These are phyloP conservation scores for Perognathus longimembris DNA, from an alignment of 2,113 vertebrate species.

Conservation along the genomic window DNA sequence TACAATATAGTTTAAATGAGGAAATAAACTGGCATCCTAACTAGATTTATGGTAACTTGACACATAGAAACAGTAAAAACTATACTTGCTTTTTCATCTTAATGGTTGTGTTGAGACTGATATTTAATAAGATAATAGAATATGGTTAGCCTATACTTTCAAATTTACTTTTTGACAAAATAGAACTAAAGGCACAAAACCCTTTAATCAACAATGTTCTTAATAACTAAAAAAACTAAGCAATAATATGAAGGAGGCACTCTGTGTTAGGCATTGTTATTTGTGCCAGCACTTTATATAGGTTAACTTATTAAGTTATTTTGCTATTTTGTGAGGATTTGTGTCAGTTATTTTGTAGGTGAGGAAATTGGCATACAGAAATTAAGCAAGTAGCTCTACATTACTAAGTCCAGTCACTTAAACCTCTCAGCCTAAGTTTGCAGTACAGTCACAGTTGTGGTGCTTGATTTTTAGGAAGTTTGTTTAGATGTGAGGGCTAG, in stretches of 20 bases:
- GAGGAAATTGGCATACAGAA: slow-evolving; percentile 31
- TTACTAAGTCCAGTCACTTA: slow-evolving; percentile 3
- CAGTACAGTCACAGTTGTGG: not conserved
- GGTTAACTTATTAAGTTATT: slow-evolving; percentile 43
- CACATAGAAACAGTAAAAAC: not conserved
- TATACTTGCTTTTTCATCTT: slow-evolving; percentile 32
- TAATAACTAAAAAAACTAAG: slow-evolving; percentile 16
- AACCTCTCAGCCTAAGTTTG: not conserved
- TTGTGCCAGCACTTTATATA: not conserved
- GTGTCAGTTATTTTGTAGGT: slow-evolving; percentile 27
- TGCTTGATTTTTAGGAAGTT: slow-evolving; percentile 1
- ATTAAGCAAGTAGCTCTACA: not conserved
- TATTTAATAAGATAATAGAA: not conserved
- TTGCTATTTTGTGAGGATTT: slow-evolving; percentile 27
- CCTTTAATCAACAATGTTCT: slow-evolving; percentile 4
- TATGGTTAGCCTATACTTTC: not conserved
- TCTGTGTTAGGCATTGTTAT: slow-evolving; percentile 36
- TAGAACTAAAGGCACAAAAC: slow-evolving; percentile 5
- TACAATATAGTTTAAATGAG: not conserved
- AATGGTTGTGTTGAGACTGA: slow-evolving; percentile 34
- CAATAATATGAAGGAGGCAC: not conserved
- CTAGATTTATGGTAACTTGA: slow-evolving; percentile 38
- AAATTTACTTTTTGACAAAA: slow-evolving; percentile 41
- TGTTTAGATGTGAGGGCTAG: not conserved
- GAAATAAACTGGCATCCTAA: slow-evolving; percentile 40